phyloP scores from a whole-genome alignment of 2,797 vertebrate species.

The Tamandua tetradactyla region DNA sequence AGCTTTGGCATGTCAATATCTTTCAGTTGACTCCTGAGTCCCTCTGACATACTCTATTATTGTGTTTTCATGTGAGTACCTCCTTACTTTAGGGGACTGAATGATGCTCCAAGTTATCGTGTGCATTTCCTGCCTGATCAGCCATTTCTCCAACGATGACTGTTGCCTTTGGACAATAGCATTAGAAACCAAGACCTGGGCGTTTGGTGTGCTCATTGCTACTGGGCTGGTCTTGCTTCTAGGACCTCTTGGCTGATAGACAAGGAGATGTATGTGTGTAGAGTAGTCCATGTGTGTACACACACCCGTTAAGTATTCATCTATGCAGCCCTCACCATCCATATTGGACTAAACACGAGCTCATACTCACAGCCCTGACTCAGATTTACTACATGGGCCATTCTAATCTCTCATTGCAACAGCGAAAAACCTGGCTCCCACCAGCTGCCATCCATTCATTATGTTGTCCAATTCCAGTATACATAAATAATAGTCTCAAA shows the following conservation, averaged over 20 bases:
- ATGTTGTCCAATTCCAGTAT: neutral
- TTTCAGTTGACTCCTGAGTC: neutral
- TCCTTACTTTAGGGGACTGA: neutral
- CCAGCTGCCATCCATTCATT: neutral
- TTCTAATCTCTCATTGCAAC: neutral
- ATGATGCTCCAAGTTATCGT: neutral
- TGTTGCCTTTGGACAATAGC: no score
- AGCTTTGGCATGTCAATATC: neutral
- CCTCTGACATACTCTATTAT: neutral
- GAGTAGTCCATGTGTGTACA: neutral
- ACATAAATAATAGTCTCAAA: neutral
- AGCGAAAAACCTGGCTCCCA: neutral
- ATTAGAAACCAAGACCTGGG: neutral
- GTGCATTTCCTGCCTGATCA: neutral
- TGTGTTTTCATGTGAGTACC: neutral
- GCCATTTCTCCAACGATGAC: neutral
- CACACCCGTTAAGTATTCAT: neutral
- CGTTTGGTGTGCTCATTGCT: no score
- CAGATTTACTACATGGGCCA: neutral
- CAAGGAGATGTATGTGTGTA: neutral
- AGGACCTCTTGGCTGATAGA: neutral
- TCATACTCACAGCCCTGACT: neutral
- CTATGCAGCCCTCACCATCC: neutral
- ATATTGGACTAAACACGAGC: neutral
- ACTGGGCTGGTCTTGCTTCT: no score